Conservation (phyloP, 1,140 invertebrate genomes). For the Caligus rogercresseyi region DNA sequence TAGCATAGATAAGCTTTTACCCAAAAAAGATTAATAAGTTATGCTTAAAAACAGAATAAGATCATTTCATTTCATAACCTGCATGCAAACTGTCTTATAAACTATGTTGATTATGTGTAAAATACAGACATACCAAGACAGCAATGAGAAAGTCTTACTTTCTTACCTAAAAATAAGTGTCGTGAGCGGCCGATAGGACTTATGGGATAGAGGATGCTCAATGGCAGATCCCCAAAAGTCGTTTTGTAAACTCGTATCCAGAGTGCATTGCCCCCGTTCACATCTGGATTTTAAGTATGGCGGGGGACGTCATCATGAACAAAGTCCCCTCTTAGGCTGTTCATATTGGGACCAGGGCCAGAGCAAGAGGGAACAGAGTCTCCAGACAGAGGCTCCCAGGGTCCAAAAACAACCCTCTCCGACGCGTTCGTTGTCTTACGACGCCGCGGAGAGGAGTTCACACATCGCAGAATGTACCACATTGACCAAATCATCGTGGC, state of each 20-base stretch:
- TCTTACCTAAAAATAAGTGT: constrained; percentile 73
- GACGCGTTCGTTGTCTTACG: neutral
- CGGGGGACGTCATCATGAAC: neutral
- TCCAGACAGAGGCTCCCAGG: neutral
- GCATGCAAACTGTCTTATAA: too few relatives aligned
- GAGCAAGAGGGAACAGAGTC: neutral
- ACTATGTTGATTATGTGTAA: too few relatives aligned
- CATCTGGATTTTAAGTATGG: neutral
- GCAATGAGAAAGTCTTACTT: too few relatives aligned
- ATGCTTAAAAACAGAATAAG: too few relatives aligned
- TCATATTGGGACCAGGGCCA: neutral
- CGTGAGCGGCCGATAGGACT: constrained; percentile 83
- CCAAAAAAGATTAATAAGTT: too few relatives aligned
- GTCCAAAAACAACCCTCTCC: neutral
- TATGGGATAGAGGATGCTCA: constrained; percentile 67
- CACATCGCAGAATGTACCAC: neutral
- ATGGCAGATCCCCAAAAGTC: constrained; percentile 86
- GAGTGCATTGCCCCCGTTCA: neutral
- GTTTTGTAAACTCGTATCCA: constrained; percentile 39
- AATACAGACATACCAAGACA: too few relatives aligned
- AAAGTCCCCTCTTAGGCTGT: neutral
- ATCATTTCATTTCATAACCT: too few relatives aligned
- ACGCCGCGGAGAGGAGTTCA: neutral
- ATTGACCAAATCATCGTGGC: too few relatives aligned
- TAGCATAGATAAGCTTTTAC: too few relatives aligned